phyloP scores from a whole-genome alignment of 2,113 vertebrate genomes.

The Oxyruncus cristatus region DNA sequence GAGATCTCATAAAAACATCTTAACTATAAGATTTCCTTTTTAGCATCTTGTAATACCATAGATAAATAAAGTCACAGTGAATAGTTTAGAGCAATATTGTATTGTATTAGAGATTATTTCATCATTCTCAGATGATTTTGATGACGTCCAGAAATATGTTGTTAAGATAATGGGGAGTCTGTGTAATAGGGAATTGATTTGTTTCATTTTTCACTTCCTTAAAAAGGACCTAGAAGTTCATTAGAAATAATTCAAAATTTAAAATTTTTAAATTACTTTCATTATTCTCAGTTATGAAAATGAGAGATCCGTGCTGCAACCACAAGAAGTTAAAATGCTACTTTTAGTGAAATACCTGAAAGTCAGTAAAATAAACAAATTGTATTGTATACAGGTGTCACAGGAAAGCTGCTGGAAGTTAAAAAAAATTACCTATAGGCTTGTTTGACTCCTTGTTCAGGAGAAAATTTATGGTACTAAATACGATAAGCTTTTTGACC shows the following conservation, averaged over 20 bases:
- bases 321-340: not conserved
- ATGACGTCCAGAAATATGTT: not conserved
- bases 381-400: not conserved
- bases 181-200: not conserved
- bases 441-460: not conserved
- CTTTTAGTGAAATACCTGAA: not conserved
- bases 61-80: not conserved
- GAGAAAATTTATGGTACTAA: not conserved
- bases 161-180: not conserved
- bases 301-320: not conserved
- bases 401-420: not conserved
- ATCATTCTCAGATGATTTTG: not conserved
- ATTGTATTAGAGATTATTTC: not conserved
- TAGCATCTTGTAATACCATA: rapidly evolving
- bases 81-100: not conserved
- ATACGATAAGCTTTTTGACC: not conserved
- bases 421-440: not conserved
- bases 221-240: not conserved
- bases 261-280: not conserved
- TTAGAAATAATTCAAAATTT: not conserved
- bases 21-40: not conserved
- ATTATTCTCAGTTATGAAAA: not conserved
- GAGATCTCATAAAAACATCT: not conserved
- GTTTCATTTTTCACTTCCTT: not conserved
- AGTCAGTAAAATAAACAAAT: not conserved